A percentile compares a stretch with the other conserved stretches of the same genome.
These are phyloP conservation scores for Idaea biselata DNA, from an alignment of 2,888 invertebrate species.

Conservation along the genomic window DNA sequence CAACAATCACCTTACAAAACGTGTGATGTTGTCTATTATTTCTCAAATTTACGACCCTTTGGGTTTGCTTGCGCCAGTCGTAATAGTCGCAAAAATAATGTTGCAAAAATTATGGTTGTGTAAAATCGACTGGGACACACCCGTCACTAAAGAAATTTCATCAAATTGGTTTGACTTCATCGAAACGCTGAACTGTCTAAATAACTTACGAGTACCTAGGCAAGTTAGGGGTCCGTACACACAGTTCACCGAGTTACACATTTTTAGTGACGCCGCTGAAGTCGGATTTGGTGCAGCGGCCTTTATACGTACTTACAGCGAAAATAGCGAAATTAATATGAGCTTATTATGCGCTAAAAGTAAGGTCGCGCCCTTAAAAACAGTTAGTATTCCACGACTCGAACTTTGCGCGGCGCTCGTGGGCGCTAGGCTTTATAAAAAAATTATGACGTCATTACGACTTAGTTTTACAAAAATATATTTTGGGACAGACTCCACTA, in stretches of 20 bases:
- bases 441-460: slow-evolving; percentile 4
- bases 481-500: slow-evolving; percentile 14
- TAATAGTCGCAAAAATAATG: slow-evolving; percentile 15
- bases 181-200: neutral
- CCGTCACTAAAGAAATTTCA: slow-evolving; percentile 6
- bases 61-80: slow-evolving; percentile 15
- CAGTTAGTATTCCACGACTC: slow-evolving; percentile 11
- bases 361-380: slow-evolving; percentile 8
- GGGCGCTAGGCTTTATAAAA: slow-evolving; percentile 5
- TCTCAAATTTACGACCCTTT: slow-evolving; percentile 23
- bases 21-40: slow-evolving; percentile 17
- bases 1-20: slow-evolving; percentile 11
- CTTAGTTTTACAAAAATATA: neutral
- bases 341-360: neutral
- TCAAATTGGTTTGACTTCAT: slow-evolving; percentile 10
- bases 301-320: slow-evolving; percentile 7
- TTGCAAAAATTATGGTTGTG: slow-evolving; percentile 15
- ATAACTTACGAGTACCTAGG: slow-evolving; percentile 8
- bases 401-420: slow-evolving; percentile 1
- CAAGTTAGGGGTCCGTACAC: slow-evolving; percentile 2
- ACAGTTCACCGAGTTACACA: slow-evolving; percentile 6
- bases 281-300: slow-evolving; percentile 10
- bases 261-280: slow-evolving; percentile 13
- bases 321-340: neutral
- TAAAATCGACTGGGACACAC: slow-evolving; percentile 18